Evolutionary conservation across 2,113 vertebrate genomes (phyloP).

Genomic region (Gasterosteus nipponicus): DNA sequence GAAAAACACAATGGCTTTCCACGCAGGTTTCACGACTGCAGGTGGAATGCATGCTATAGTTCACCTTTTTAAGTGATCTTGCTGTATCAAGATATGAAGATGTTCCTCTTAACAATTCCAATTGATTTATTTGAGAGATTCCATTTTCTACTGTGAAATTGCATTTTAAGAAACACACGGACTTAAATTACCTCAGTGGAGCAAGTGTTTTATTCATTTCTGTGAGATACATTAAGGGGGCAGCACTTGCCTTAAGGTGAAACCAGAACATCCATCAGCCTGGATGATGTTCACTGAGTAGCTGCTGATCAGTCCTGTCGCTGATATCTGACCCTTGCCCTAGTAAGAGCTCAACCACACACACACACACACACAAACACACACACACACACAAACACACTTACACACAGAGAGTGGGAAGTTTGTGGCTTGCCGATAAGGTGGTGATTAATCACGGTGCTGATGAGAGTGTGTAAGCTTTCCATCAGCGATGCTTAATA

Average conservation of each 20-base stretch:
- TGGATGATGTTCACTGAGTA: slow-evolving; percentile 67
- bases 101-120: not conserved
- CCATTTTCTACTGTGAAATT: not conserved
- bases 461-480: slow-evolving; percentile 63
- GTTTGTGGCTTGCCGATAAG: slow-evolving; percentile 69
- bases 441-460: slow-evolving; percentile 77
- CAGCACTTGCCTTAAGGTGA: slow-evolving; percentile 44
- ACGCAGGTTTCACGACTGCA: slow-evolving; percentile 27
- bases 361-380: slow-evolving; percentile 34
- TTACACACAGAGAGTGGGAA: slow-evolving; percentile 51
- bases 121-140: not conserved
- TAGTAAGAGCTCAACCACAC: slow-evolving; percentile 54
- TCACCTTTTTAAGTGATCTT: not conserved
- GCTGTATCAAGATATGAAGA: not conserved
- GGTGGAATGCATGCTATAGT: not conserved
- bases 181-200: slow-evolving; percentile 6
- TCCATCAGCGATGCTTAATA: slow-evolving; percentile 70
- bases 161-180: not conserved
- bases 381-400: slow-evolving; percentile 20
- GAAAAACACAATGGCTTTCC: slow-evolving; percentile 47
- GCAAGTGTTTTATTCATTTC: slow-evolving; percentile 43
- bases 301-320: slow-evolving; percentile 66
- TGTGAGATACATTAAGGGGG: slow-evolving; percentile 36
- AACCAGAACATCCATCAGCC: slow-evolving; percentile 62
- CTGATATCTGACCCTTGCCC: slow-evolving; percentile 76